These are phyloP conservation scores for Harpia harpyja DNA, from an alignment of 2,797 vertebrate species.

Conservation along the genomic window DNA sequence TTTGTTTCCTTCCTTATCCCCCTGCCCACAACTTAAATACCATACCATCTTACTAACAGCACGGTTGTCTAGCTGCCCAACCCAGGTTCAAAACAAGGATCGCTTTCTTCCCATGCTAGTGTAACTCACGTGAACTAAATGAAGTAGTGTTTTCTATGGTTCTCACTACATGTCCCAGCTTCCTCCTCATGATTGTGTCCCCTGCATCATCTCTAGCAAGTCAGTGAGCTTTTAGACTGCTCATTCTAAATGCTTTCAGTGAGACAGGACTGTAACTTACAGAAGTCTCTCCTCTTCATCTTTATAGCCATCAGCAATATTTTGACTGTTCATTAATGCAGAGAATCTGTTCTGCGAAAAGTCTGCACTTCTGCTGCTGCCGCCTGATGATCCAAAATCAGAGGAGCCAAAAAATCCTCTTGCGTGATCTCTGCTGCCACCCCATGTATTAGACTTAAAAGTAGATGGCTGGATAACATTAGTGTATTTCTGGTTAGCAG, in stretches of 20 bases:
- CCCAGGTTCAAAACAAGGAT: background rate
- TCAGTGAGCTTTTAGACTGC: background rate
- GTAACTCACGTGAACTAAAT: background rate
- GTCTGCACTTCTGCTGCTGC: conserved; percentile 58
- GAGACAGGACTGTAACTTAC: conserved; percentile 72
- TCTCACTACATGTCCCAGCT: background rate
- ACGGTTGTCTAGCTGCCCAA: background rate
- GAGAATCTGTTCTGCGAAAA: conserved; percentile 84
- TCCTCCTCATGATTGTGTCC: fast-evolving
- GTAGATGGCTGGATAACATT: conserved; percentile 80
- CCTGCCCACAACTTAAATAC: background rate
- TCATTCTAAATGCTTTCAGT: background rate
- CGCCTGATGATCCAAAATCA: conserved; percentile 45
- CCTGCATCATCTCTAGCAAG: background rate
- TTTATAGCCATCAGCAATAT: conserved; percentile 56
- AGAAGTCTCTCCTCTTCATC: conserved; percentile 83
- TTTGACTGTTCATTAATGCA: conserved; percentile 33
- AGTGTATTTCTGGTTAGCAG: conserved; percentile 56
- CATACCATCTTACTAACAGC: background rate
- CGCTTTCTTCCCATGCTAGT: background rate
- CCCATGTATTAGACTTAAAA: conserved; percentile 73
- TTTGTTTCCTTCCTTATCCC: background rate
- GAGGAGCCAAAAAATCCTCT: conserved; percentile 57
- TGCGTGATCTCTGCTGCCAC: conserved; percentile 68
- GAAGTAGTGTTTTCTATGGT: background rate